Conservation (phyloP, 2,113 vertebrate species). For the Myrmecophaga tridactyla region DNA sequence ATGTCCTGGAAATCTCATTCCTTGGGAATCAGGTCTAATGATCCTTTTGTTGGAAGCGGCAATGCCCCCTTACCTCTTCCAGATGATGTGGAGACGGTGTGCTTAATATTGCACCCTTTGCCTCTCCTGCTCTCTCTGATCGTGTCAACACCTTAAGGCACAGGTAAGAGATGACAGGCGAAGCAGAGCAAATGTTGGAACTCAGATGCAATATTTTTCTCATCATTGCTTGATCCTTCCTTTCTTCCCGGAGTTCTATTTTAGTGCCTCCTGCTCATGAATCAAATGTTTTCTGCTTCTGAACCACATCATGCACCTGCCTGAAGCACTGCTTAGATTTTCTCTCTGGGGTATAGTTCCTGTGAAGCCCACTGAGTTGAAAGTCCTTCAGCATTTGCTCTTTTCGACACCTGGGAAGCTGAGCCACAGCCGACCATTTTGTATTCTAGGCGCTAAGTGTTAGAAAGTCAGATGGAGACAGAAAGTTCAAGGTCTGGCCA, state of each 20-base stretch:
- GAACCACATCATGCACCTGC: conserved; percentile 65
- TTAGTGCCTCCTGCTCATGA: conserved; percentile 53
- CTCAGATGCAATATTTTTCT: not conserved
- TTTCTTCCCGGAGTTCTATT: conserved; percentile 48
- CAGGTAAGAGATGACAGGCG: not conserved
- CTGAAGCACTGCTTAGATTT: conserved; percentile 68
- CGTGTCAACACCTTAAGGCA: not conserved
- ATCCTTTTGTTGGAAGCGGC: not conserved
- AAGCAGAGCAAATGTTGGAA: not conserved
- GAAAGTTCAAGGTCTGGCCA: conserved; percentile 70
- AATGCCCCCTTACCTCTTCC: not conserved
- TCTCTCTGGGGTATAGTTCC: conserved; percentile 67
- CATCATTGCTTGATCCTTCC: not conserved
- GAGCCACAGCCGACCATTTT: not conserved
- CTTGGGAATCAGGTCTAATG: not conserved
- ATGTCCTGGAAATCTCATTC: not conserved
- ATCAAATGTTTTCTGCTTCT: conserved; percentile 67
- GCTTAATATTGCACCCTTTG: not conserved
- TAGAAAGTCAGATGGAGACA: conserved; percentile 59
- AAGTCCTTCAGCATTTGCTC: conserved; percentile 68
- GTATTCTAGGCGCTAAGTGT: conserved; percentile 58
- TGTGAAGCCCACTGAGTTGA: conserved; percentile 71
- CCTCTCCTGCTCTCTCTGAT: not conserved
- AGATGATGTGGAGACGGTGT: too few relatives aligned
- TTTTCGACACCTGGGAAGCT: conserved; percentile 47